phyloP scores from a whole-genome alignment of 2,113 vertebrate genomes.

The Notothenia coriiceps region DNA sequence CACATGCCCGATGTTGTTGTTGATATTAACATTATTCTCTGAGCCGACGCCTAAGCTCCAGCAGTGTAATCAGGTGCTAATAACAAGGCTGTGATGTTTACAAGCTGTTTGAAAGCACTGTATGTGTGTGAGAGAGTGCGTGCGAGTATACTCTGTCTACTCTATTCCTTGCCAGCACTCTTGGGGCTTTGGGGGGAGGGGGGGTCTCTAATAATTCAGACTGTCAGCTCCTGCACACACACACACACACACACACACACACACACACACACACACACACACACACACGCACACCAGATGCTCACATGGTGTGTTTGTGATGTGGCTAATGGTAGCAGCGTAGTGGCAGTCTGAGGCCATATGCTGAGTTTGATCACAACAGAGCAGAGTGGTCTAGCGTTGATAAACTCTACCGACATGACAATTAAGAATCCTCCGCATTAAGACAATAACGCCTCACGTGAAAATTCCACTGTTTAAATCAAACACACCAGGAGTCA shows the following conservation, averaged over 20 bases:
- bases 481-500: conserved; percentile 20
- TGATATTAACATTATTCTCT: conserved; percentile 63
- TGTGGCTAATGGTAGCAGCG: conserved; percentile 69
- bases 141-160: conserved; percentile 33
- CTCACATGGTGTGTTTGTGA: conserved; percentile 60
- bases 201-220: conserved; percentile 62
- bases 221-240: conserved; percentile 52
- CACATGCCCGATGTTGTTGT: conserved; percentile 45
- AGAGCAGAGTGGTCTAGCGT: conserved; percentile 54
- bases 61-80: conserved; percentile 76
- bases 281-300: conserved; percentile 60
- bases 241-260: conserved; percentile 24
- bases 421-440: conserved; percentile 58
- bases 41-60: conserved; percentile 61
- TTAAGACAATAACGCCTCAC: conserved; percentile 28
- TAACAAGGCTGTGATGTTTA: conserved; percentile 77
- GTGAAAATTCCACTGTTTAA: conserved; percentile 36
- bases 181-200: conserved; percentile 39
- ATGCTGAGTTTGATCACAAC: conserved; percentile 74
- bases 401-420: conserved; percentile 70
- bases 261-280: conserved; percentile 29
- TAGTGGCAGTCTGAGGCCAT: conserved; percentile 70
- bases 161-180: conserved; percentile 45
- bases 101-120: conserved; percentile 69
- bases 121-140: conserved; percentile 26